phyloP scores from a whole-genome alignment of 2,888 invertebrate species.

The Synergus japonicus region DNA sequence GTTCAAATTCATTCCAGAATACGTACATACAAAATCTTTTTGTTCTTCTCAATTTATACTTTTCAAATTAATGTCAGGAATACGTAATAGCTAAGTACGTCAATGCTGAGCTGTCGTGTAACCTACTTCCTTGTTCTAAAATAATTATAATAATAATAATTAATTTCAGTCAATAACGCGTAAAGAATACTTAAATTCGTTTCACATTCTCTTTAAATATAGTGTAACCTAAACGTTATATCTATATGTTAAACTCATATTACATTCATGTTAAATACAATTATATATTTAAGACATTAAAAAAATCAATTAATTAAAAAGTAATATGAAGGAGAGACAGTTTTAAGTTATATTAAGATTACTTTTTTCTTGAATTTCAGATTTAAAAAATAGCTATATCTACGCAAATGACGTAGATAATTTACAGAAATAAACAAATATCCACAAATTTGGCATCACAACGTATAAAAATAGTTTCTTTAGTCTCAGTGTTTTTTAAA shows the following conservation, averaged over 20 bases:
- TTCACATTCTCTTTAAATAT: too few relatives aligned
- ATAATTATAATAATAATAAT: not conserved
- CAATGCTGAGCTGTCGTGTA: not conserved
- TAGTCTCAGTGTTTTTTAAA: not conserved
- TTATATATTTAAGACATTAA: too few relatives aligned
- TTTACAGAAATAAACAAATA: slow-evolving; percentile 1
- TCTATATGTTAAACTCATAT: too few relatives aligned
- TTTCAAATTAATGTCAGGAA: not conserved
- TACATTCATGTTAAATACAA: too few relatives aligned
- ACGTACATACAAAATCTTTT: not conserved
- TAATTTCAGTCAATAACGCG: too few relatives aligned
- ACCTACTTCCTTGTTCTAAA: not conserved
- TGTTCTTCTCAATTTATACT: not conserved
- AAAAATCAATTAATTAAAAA: too few relatives aligned
- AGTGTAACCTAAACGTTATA: too few relatives aligned
- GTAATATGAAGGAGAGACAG: too few relatives aligned
- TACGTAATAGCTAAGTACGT: not conserved
- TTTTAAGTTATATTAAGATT: too few relatives aligned
- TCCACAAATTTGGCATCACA: not conserved
- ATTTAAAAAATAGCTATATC: not conserved
- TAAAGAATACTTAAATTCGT: too few relatives aligned
- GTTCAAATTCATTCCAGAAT: not conserved
- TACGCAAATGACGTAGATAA: not conserved
- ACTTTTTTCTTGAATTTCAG: not conserved
- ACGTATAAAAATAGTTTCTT: not conserved